These are phyloP conservation scores for Gambusia affinis DNA, from an alignment of 2,113 vertebrate species.

Conservation along the genomic window DNA sequence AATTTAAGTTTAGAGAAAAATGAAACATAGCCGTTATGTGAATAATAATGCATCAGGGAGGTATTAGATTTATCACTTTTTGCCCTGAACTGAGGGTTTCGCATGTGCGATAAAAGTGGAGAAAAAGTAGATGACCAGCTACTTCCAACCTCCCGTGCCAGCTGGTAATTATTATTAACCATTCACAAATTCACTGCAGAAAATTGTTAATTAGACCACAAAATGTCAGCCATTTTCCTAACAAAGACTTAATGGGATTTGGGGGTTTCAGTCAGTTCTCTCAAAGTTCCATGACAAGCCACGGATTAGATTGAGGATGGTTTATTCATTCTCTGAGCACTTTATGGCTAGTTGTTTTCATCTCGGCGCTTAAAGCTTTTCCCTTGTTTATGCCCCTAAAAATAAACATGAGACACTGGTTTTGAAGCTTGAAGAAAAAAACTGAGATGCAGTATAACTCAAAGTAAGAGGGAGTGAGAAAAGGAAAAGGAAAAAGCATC, in stretches of 20 bases:
- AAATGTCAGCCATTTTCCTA: slow-evolving; percentile 76
- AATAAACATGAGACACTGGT: slow-evolving; percentile 78
- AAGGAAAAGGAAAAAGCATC: slow-evolving; percentile 28
- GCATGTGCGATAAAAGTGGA: slow-evolving; percentile 48
- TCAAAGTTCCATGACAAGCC: slow-evolving; percentile 66
- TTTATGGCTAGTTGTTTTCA: slow-evolving; percentile 70
- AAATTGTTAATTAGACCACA: slow-evolving; percentile 81
- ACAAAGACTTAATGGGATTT: slow-evolving; percentile 83
- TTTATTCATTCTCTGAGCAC: slow-evolving; percentile 72
- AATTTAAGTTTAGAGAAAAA: slow-evolving; percentile 72
- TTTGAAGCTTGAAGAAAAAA: slow-evolving; percentile 74
- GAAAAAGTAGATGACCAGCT: slow-evolving; percentile 25
- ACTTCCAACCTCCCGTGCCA: slow-evolving; percentile 57
- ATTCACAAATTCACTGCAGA: slow-evolving; percentile 73
- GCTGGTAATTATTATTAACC: slow-evolving; percentile 77
- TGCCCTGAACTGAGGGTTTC: slow-evolving; percentile 37
- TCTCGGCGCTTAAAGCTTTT: slow-evolving; percentile 68
- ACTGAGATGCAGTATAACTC: slow-evolving; percentile 60
- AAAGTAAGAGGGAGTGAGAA: slow-evolving; percentile 22
- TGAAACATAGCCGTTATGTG: slow-evolving; percentile 51
- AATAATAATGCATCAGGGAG: slow-evolving; percentile 55
- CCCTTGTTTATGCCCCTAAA: slow-evolving; percentile 70
- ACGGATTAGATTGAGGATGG: slow-evolving; percentile 73
- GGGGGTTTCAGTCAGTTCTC: slow-evolving; percentile 70
- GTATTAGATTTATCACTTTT: not conserved